Conservation (phyloP, 2,888 invertebrate genomes). For the Chymomyza fuscimana region DNA sequence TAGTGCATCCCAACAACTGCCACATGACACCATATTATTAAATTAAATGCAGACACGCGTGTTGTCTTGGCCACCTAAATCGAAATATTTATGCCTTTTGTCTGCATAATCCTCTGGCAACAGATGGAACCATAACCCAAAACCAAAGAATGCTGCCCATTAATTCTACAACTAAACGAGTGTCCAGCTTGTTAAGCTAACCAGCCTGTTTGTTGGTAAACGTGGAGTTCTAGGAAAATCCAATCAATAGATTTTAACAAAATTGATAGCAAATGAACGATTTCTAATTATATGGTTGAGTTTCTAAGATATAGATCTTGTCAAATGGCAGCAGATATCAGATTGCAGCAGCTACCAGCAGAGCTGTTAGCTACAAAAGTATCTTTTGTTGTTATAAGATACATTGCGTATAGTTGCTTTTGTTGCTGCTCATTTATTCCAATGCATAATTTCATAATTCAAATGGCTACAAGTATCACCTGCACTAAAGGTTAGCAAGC, state of each 20-base stretch:
- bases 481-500: slow-evolving; percentile 34
- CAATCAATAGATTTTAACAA: slow-evolving; percentile 59
- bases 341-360: slow-evolving; percentile 21
- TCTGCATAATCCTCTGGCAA: slow-evolving; percentile 41
- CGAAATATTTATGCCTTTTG: slow-evolving; percentile 30
- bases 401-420: slow-evolving; percentile 12
- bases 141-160: slow-evolving; percentile 44
- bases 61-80: slow-evolving; percentile 53
- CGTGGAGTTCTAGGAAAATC: slow-evolving; percentile 45
- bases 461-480: slow-evolving; percentile 59
- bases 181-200: slow-evolving; percentile 53
- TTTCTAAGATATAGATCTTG: slow-evolving; percentile 22
- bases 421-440: neutral
- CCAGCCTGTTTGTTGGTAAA: slow-evolving; percentile 27
- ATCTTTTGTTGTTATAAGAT: slow-evolving; percentile 35
- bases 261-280: slow-evolving; percentile 56
- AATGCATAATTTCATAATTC: slow-evolving; percentile 60
- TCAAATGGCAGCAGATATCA: slow-evolving; percentile 46
- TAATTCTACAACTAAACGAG: slow-evolving; percentile 56
- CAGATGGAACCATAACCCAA: slow-evolving; percentile 45
- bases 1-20: slow-evolving; percentile 73
- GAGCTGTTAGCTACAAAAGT: slow-evolving; percentile 27
- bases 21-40: slow-evolving; percentile 72
- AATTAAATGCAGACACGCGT: slow-evolving; percentile 69
- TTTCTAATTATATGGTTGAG: slow-evolving; percentile 59